Evolutionary conservation across 2,888 invertebrate genomes (phyloP).

Genomic region (Notodonta ziczac): DNA sequence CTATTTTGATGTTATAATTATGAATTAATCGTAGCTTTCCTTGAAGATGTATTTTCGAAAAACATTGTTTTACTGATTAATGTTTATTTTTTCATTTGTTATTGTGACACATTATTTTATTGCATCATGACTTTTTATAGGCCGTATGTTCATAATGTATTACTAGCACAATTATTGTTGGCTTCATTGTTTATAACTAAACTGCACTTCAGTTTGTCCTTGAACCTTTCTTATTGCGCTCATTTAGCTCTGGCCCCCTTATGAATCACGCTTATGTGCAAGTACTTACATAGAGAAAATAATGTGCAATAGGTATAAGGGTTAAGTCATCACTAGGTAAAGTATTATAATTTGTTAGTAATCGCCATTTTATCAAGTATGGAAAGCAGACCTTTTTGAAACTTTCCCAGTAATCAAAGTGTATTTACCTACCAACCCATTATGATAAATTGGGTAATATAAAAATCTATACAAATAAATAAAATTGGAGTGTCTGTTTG

Average conservation of each 20-base stretch:
- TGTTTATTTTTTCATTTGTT: slow-evolving; percentile 8
- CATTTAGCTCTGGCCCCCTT: neutral
- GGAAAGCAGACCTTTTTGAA: too few species aligned
- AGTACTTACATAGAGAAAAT: neutral
- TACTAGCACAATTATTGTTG: neutral
- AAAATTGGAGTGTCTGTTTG: too few species aligned
- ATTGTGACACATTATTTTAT: slow-evolving; percentile 24
- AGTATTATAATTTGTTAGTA: too few species aligned
- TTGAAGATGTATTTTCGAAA: neutral
- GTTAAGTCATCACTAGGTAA: too few species aligned
- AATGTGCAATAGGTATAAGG: too few species aligned
- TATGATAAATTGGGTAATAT: too few species aligned
- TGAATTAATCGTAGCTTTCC: neutral
- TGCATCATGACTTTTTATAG: slow-evolving; percentile 4
- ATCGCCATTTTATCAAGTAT: too few species aligned
- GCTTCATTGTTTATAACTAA: neutral
- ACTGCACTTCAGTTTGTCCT: neutral
- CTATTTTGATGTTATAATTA: neutral
- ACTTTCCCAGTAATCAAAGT: too few species aligned
- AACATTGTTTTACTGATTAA: neutral
- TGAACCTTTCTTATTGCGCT: neutral
- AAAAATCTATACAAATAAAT: too few species aligned
- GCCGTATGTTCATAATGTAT: neutral
- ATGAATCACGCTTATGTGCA: neutral
- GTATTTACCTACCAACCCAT: too few species aligned